These are phyloP conservation scores for Actinostola sp. DNA, from an alignment of 92 coral and sea anemone genomes.

Conservation along the genomic window DNA sequence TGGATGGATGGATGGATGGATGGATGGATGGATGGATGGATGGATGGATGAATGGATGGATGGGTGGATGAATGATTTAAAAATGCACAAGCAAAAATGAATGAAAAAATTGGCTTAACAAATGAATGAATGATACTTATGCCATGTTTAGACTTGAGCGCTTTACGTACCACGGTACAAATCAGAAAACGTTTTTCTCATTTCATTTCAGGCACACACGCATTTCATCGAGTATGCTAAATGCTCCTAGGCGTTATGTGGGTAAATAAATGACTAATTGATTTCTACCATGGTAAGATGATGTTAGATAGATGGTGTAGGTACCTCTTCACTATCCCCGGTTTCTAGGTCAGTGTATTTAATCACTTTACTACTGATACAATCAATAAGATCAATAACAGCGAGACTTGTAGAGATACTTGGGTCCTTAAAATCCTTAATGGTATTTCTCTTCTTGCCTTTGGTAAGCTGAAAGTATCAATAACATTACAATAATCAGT, in stretches of 20 bases:
- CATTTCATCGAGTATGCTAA: too few species aligned
- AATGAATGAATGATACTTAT: not conserved
- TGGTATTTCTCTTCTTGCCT: constrained; percentile 50
- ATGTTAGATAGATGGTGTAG: too few species aligned
- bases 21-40: too few species aligned
- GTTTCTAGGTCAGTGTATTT: constrained; percentile 65
- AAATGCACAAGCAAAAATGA: not conserved
- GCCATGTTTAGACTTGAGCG: too few species aligned
- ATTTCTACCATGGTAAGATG: too few species aligned
- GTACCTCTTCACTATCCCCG: constrained; percentile 79
- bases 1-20: too few species aligned
- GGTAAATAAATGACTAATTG: too few species aligned
- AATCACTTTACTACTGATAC: constrained; percentile 71
- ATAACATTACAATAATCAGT: not conserved
- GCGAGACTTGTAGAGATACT: constrained; percentile 68
- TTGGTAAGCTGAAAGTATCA: constrained; percentile 34
- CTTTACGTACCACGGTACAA: too few species aligned
- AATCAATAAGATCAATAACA: constrained; percentile 88
- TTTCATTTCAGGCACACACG: too few species aligned
- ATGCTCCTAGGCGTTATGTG: too few species aligned
- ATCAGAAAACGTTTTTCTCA: too few species aligned
- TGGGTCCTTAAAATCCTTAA: constrained; percentile 76
- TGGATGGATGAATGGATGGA: too few species aligned
- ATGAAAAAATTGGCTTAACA: not conserved
- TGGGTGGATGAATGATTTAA: not conserved